Conservation (phyloP, 2,113 vertebrate genomes). For the Lethenteron camtschaticum region DNA sequence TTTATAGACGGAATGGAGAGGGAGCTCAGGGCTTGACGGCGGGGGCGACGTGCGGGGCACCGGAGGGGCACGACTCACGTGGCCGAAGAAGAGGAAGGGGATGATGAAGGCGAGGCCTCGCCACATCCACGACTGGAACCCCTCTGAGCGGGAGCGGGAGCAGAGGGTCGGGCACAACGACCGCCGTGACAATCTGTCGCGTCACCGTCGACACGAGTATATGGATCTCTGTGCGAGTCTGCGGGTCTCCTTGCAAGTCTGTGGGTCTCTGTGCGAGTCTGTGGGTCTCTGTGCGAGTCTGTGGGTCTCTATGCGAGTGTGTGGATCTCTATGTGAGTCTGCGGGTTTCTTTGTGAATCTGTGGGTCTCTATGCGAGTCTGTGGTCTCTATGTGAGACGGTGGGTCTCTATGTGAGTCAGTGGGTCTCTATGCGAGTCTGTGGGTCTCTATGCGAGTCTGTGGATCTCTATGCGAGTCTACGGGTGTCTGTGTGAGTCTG, state of each 20-base stretch:
- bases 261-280: not conserved
- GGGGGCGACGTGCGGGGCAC: too few species aligned
- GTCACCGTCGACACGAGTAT: too few species aligned
- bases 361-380: not conserved
- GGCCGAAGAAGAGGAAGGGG: constrained; percentile 84
- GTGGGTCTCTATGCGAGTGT: not conserved
- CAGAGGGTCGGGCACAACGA: too few species aligned
- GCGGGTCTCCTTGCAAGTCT: not conserved
- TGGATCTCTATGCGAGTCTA: not conserved
- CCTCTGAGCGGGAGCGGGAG: constrained; percentile 30
- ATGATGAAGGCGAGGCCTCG: constrained; percentile 81
- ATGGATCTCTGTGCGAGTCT: not conserved
- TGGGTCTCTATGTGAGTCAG: too few species aligned
- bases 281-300: not conserved
- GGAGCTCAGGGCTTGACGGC: too few species aligned
- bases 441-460: not conserved
- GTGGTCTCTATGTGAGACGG: not conserved
- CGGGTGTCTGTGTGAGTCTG: not conserved
- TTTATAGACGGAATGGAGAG: not conserved
- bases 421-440: not conserved
- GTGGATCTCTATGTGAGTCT: not conserved
- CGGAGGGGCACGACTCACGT: constrained; percentile 39
- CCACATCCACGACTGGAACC: constrained; percentile 99
- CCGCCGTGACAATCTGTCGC: too few species aligned
- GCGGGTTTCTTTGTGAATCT: not conserved